phyloP scores from a whole-genome alignment of 2,797 vertebrate genomes.

The Scyliorhinus canicula region DNA sequence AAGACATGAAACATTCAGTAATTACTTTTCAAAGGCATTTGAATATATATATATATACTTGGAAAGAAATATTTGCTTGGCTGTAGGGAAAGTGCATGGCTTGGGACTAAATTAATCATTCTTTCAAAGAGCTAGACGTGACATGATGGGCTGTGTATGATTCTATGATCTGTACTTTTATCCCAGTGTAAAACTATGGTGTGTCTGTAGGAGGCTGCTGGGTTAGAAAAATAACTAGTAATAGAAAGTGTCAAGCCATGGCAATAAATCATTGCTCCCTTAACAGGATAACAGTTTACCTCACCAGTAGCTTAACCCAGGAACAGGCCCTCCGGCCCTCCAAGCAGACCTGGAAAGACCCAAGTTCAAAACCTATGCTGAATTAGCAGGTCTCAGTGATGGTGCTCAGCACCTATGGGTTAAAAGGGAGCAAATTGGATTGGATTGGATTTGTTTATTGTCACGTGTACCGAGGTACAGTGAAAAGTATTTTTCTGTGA shows the following conservation, averaged over 20 bases:
- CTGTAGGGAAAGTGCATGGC: neutral
- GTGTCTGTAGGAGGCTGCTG: neutral
- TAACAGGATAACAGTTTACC: neutral
- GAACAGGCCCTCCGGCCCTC: too few species aligned
- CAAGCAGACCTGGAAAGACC: neutral
- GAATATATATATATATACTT: neutral
- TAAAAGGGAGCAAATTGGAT: neutral
- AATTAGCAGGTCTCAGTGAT: neutral
- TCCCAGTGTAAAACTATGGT: neutral
- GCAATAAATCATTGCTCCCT: neutral
- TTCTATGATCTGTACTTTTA: neutral
- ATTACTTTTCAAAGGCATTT: neutral
- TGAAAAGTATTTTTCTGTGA: too few species aligned
- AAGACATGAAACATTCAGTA: neutral
- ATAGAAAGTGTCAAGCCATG: neutral
- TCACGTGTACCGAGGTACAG: too few species aligned
- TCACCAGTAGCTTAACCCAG: neutral
- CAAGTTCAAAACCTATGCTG: neutral
- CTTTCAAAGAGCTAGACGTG: neutral
- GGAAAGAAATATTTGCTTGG: neutral
- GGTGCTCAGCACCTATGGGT: neutral
- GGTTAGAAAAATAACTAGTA: neutral
- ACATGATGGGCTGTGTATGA: neutral
- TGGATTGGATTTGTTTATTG: too few species aligned
- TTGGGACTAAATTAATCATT: neutral